These are phyloP conservation scores for Chaetogeoica ovagalla DNA, from an alignment of 2,888 invertebrate genomes.

Conservation along the genomic window DNA sequence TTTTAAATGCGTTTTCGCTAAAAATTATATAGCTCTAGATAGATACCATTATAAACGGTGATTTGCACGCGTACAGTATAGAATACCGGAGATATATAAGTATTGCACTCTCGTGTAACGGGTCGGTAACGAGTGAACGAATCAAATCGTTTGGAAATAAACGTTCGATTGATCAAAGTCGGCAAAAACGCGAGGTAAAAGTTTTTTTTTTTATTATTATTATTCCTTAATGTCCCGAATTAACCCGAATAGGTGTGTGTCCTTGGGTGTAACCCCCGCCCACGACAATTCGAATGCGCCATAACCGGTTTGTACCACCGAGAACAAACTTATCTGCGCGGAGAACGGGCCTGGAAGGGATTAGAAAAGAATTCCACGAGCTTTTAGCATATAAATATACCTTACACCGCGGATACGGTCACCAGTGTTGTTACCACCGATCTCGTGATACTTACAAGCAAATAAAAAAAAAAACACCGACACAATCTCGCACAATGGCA, in stretches of 20 bases:
- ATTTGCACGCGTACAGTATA: background rate
- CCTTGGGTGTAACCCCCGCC: background rate
- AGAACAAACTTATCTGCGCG: background rate
- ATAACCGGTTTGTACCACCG: conserved; percentile 14
- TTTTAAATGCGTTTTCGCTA: no score
- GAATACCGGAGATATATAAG: background rate
- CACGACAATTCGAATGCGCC: background rate
- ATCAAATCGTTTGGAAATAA: conserved; percentile 17
- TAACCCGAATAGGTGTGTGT: conserved; percentile 24
- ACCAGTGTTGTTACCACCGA: conserved; percentile 6
- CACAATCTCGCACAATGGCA: conserved; percentile 24
- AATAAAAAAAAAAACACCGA: background rate
- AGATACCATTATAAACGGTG: no score
- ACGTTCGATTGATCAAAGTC: background rate
- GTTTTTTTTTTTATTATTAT: background rate
- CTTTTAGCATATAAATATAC: background rate
- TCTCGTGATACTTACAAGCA: background rate
- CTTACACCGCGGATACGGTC: background rate
- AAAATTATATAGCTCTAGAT: no score
- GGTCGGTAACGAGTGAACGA: background rate
- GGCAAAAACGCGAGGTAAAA: conserved; percentile 16
- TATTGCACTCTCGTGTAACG: background rate
- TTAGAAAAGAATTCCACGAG: background rate
- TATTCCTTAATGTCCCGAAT: background rate
- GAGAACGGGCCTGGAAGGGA: conserved; percentile 22